A percentile compares a stretch with the other conserved stretches of the same genome.
Conservation (phyloP, 2,888 invertebrate species). For the Muscina levida region DNA sequence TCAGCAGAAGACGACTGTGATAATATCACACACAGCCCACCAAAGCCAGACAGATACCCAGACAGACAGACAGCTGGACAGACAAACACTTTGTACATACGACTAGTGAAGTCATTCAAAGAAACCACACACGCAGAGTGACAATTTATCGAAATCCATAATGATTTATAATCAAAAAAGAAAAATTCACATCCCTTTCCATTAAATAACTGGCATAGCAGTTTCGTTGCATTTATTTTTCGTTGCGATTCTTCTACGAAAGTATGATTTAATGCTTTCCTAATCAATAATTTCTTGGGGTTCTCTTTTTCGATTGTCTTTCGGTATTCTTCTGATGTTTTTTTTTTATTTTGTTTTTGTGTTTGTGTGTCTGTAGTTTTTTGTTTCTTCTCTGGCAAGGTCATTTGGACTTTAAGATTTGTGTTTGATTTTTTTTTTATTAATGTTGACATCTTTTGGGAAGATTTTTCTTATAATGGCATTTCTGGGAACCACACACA, state of each 20-base stretch:
- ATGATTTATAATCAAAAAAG: slow-evolving; percentile 55
- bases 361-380: background rate
- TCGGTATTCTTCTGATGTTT: slow-evolving; percentile 27
- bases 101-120: too few relatives aligned
- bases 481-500: slow-evolving; percentile 19
- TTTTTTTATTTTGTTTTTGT: slow-evolving; percentile 32
- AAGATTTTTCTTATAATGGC: slow-evolving; percentile 23
- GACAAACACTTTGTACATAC: too few relatives aligned
- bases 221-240: slow-evolving; percentile 48
- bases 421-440: too few relatives aligned
- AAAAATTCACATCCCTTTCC: slow-evolving; percentile 45
- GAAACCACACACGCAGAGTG: slow-evolving; percentile 53
- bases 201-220: background rate
- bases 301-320: background rate
- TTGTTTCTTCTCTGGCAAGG: slow-evolving; percentile 13
- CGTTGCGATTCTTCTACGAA: slow-evolving; percentile 14
- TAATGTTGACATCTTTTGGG: slow-evolving; percentile 31
- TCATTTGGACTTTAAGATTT: slow-evolving; percentile 18
- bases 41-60: too few relatives aligned
- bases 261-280: slow-evolving; percentile 57
- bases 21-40: too few relatives aligned
- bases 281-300: slow-evolving; percentile 40
- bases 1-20: background rate
- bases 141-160: slow-evolving; percentile 54
- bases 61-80: too few relatives aligned